Base-by-base conservation (phyloP, 2,113 vertebrate genomes). In the Colius striatus region DNA sequence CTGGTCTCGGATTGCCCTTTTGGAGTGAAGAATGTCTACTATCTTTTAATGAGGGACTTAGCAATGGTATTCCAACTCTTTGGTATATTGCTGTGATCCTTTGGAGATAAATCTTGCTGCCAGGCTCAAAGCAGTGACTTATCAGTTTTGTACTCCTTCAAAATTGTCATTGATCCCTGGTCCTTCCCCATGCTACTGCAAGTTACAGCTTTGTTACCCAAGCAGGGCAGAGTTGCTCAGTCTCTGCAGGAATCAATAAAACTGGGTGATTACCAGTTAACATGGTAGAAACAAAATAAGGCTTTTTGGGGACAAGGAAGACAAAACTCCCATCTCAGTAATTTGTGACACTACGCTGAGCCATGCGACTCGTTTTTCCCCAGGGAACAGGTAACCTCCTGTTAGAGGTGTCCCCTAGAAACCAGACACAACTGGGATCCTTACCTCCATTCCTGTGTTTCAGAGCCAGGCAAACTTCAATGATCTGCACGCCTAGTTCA, bases 361-460 rank as follows among this genome's bases (percentile, higher is more conserved):
- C 5, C 3, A 20, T 2, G 5, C 3, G 0, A 17, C 36, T 29
- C 21, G 1, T n/a, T n/a, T 48, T 41, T 36, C 53, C 15, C 4
- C 14, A 7, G 13, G 65, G 20, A 74, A 50, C n/a, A n/a, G n/a
- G n/a, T n/a, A 41, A 41, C 38, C 38, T 41, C 38, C 38, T 41
- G 38, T 41, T 41, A 41, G 38, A 41, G 38, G 38, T 41, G 38
- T 41, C 38, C 38, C 26, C 32, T 8, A 3, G 32, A 60, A 70
- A 20, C 10, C 21, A 32, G 57, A 13, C 18, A 21, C 10, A 3
- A 75, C 0, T 41, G 10, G 26, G 30, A 47, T 45, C 65, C 98
- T 98, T 89, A 99, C 99, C 99, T 98, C 99, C 99, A 14, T 99
- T 99, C 92, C 99, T 98, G 96, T 99, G 99, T 84, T 99, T 99